Evolutionary conservation across 2,113 vertebrate species (phyloP).

Genomic region (Macroglossus sobrinus): DNA sequence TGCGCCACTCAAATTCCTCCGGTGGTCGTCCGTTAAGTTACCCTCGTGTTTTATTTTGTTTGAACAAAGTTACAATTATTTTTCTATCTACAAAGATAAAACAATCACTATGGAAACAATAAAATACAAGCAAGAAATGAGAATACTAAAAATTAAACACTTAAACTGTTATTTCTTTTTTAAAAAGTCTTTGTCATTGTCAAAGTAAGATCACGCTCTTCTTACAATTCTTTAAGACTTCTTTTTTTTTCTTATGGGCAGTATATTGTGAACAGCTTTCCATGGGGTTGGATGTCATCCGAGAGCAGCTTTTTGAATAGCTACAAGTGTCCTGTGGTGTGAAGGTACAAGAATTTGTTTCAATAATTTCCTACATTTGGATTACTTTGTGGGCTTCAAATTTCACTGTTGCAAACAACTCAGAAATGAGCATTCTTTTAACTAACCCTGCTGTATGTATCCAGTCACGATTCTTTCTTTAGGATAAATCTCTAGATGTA

Average conservation of each 20-base stretch:
- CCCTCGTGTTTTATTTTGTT: neutral
- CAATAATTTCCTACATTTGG: neutral
- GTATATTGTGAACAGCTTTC: neutral
- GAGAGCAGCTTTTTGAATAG: neutral
- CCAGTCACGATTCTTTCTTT: neutral
- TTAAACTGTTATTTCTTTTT: neutral
- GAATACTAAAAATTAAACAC: neutral
- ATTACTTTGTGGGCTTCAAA: neutral
- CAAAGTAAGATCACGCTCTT: neutral
- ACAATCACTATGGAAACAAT: neutral
- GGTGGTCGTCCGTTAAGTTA: neutral
- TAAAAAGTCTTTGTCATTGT: neutral
- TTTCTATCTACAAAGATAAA: neutral
- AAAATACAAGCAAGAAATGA: neutral
- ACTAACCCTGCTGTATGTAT: neutral
- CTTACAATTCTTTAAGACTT: neutral
- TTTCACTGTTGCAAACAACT: neutral
- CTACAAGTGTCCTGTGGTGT: fast-evolving
- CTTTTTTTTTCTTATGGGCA: neutral
- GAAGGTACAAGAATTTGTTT: neutral
- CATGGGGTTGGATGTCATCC: neutral
- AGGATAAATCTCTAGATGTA: neutral
- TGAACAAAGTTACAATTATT: neutral
- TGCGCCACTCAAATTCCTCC: fast-evolving
- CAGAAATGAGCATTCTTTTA: constrained; percentile 1